phyloP scores from a whole-genome alignment of 1,140 invertebrate species.

The Trichonephila clavata region DNA sequence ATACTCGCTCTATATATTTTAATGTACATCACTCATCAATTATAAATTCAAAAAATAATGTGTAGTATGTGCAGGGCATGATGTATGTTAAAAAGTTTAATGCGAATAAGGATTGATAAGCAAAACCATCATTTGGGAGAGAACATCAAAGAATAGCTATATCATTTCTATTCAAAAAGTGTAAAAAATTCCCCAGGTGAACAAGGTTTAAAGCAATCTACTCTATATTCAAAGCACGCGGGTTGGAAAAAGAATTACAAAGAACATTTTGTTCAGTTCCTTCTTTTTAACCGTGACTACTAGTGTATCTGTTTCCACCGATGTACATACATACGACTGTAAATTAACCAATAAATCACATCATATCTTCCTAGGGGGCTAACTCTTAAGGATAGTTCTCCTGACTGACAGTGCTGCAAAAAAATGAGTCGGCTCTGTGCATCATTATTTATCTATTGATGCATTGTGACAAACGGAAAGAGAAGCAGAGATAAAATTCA shows the following conservation, averaged over 20 bases:
- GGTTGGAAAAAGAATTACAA: neutral
- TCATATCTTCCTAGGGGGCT: neutral
- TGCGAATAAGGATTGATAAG: too few species aligned
- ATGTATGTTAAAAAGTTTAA: too few species aligned
- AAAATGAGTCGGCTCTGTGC: neutral
- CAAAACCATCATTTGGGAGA: too few species aligned
- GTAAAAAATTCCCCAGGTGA: too few species aligned
- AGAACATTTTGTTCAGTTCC: conserved; percentile 23
- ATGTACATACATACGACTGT: conserved; percentile 10
- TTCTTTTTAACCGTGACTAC: neutral
- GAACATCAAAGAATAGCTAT: too few species aligned
- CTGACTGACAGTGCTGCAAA: neutral
- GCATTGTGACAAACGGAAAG: conserved; percentile 16
- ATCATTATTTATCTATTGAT: conserved; percentile 51
- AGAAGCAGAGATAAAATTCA: neutral
- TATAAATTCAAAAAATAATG: too few species aligned
- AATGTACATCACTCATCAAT: too few species aligned
- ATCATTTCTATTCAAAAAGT: too few species aligned
- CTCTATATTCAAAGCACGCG: neutral
- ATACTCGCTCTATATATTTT: too few species aligned
- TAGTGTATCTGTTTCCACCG: conserved; percentile 14
- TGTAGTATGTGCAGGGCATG: too few species aligned
- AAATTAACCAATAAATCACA: conserved; percentile 46
- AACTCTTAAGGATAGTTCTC: neutral
- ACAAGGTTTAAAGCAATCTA: neutral